phyloP scores from a whole-genome alignment of 2,888 invertebrate genomes.

The Strigamia maritima region DNA sequence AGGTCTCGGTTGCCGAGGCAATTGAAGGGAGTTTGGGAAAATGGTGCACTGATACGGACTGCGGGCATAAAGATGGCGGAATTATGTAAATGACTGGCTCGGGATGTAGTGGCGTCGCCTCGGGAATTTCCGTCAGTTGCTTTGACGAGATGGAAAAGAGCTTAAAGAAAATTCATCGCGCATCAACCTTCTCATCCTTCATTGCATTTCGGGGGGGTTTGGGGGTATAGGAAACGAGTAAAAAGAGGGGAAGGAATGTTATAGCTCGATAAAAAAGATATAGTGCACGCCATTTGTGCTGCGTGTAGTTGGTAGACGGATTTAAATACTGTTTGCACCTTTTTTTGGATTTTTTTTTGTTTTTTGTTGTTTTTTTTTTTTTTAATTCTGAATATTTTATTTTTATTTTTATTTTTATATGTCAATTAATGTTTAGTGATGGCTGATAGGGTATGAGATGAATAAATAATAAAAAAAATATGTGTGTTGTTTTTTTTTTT shows the following conservation, averaged over 20 bases:
- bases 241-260: neutral
- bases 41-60: constrained; percentile 15
- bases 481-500: neutral
- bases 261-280: constrained; percentile 1
- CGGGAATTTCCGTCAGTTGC: constrained; percentile 15
- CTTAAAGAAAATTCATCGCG: constrained; percentile 10
- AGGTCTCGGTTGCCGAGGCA: constrained; percentile 15
- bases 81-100: constrained; percentile 6
- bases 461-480: no score
- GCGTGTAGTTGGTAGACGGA: neutral
- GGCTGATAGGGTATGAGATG: no score
- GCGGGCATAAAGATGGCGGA: constrained; percentile 15
- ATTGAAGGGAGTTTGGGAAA: constrained; percentile 10
- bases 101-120: constrained; percentile 10
- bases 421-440: no score
- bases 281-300: neutral
- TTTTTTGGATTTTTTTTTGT: neutral
- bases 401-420: neutral
- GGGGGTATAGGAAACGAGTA: neutral
- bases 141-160: constrained; percentile 15
- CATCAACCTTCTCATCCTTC: constrained; percentile 15
- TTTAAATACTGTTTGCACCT: constrained; percentile 10
- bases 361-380: neutral
- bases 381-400: no score
- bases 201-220: neutral